phyloP scores from a whole-genome alignment of 2,888 invertebrate species.

The Bedellia somnulentella region DNA sequence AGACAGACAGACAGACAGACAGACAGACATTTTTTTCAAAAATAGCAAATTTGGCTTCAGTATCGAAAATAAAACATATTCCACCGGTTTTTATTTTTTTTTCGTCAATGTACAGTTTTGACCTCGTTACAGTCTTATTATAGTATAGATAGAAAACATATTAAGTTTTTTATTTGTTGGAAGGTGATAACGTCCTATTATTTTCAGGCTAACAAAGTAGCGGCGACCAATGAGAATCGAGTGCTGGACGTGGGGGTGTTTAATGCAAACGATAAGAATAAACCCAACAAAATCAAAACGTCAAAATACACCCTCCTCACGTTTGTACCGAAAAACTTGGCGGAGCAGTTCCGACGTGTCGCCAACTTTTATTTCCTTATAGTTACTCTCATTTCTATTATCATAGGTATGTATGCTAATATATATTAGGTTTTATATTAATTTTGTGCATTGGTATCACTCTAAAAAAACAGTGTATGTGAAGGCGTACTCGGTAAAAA shows the following conservation, averaged over 20 bases:
- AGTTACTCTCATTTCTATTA: conserved; percentile 69
- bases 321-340: conserved; percentile 79
- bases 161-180: too few species aligned
- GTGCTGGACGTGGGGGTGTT: conserved; percentile 61
- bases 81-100: too few species aligned
- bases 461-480: too few species aligned
- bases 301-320: conserved; percentile 77
- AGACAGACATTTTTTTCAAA: too few species aligned
- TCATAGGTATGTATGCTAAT: conserved; percentile 54
- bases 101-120: too few species aligned
- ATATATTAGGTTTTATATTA: neutral
- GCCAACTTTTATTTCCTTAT: conserved; percentile 85
- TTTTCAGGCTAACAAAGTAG: conserved; percentile 63
- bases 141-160: too few species aligned
- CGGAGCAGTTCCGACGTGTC: conserved; percentile 80
- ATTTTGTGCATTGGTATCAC: neutral
- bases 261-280: conserved; percentile 28
- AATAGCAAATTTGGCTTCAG: too few species aligned
- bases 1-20: too few species aligned
- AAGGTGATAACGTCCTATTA: too few species aligned
- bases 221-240: conserved; percentile 59
- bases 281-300: conserved; percentile 62
- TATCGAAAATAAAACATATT: too few species aligned
- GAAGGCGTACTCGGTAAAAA: too few species aligned
- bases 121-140: too few species aligned